Conservation (phyloP, 2,888 invertebrate species). For the Melikaiella ostensackeni region DNA sequence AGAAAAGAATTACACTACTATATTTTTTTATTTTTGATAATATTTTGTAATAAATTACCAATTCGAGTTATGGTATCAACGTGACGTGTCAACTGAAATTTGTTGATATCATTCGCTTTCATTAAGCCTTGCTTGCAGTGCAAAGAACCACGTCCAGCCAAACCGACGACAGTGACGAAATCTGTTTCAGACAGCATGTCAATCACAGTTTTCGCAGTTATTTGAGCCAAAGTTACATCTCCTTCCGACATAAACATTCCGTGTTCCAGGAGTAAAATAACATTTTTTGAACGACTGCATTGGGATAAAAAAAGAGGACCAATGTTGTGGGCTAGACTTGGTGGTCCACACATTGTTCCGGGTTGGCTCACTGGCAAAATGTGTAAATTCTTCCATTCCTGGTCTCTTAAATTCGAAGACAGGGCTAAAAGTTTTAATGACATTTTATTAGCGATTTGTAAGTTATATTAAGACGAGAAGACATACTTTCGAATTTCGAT, state of each 20-base stretch:
- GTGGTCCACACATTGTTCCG: slow-evolving; percentile 72
- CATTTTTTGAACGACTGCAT: slow-evolving; percentile 70
- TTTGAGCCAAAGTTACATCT: slow-evolving; percentile 70
- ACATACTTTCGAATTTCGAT: not conserved
- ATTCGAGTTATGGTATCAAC: slow-evolving; percentile 67
- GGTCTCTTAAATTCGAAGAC: slow-evolving; percentile 62
- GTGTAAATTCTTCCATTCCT: slow-evolving; percentile 73
- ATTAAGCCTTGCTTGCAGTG: slow-evolving; percentile 67
- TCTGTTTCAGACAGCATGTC: slow-evolving; percentile 73
- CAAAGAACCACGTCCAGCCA: slow-evolving; percentile 62
- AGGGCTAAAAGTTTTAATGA: slow-evolving; percentile 57
- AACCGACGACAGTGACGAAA: slow-evolving; percentile 69
- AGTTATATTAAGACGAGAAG: too few species aligned
- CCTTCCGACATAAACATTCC: slow-evolving; percentile 70
- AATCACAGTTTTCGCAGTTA: slow-evolving; percentile 72
- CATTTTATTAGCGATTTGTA: not conserved
- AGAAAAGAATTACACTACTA: not conserved
- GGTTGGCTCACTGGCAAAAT: slow-evolving; percentile 69
- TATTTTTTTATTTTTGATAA: slow-evolving; percentile 1
- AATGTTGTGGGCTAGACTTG: slow-evolving; percentile 70
- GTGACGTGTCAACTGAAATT: slow-evolving; percentile 68
- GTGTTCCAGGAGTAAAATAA: slow-evolving; percentile 71
- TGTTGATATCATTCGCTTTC: slow-evolving; percentile 72
- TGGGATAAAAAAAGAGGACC: slow-evolving; percentile 72
- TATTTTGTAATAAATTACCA: slow-evolving; percentile 55